Evolutionary conservation across 2,888 invertebrate genomes (phyloP).

Genomic region (Cynaeus angustus): DNA sequence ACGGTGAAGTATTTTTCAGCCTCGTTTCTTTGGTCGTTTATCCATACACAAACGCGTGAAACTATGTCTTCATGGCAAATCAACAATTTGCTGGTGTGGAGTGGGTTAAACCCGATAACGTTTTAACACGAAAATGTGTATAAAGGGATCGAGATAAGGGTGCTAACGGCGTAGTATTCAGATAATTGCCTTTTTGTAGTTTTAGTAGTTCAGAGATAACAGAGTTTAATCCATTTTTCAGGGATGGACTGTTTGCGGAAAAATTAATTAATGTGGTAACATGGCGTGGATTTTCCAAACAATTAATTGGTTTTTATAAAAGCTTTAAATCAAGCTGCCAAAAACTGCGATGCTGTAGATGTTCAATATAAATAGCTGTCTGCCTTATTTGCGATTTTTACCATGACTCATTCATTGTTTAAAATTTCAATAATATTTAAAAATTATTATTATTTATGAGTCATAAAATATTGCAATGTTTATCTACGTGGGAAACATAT

Average conservation of each 20-base stretch:
- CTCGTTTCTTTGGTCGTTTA: neutral
- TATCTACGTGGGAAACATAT: too few species aligned
- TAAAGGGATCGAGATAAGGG: slow-evolving; percentile 12
- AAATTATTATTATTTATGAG: too few species aligned
- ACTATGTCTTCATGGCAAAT: slow-evolving; percentile 10
- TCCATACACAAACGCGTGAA: neutral
- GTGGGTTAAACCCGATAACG: slow-evolving; percentile 15
- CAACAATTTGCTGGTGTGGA: slow-evolving; percentile 9
- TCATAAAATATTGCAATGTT: too few species aligned
- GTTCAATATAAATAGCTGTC: too few species aligned
- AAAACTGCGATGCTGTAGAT: too few species aligned
- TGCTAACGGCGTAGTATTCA: neutral
- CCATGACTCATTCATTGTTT: too few species aligned
- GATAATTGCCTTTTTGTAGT: slow-evolving; percentile 11
- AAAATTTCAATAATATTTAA: too few species aligned
- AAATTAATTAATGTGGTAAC: neutral
- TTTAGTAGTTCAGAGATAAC: neutral
- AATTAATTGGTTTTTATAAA: too few species aligned
- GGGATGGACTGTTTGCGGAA: neutral
- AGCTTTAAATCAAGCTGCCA: too few species aligned
- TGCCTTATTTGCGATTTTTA: too few species aligned
- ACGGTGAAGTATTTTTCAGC: slow-evolving; percentile 5
- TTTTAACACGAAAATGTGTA: slow-evolving; percentile 12
- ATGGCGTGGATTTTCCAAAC: neutral
- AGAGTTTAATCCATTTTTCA: neutral